Percentiles rank a stretch among this genome's conserved stretches.
Conservation (phyloP, 2,888 invertebrate genomes). For the Eumacrocentrus americanus region DNA sequence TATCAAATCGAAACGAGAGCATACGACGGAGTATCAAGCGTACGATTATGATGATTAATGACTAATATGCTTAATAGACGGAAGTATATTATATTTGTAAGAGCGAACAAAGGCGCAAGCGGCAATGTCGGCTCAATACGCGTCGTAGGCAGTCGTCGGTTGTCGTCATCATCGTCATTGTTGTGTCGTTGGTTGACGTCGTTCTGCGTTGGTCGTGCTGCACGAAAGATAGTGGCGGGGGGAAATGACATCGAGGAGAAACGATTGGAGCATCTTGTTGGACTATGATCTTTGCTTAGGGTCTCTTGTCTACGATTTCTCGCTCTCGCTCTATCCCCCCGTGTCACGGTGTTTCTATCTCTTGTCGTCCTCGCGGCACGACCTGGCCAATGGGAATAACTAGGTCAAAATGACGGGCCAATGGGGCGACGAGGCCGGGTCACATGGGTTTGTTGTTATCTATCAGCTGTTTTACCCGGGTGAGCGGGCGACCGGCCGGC, state of each 20-base stretch:
- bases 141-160: background rate
- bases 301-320: background rate
- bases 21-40: too few species aligned
- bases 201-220: conserved; percentile 45
- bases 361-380: conserved; percentile 43
- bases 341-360: conserved; percentile 18
- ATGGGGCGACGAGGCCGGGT: conserved; percentile 59
- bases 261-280: background rate
- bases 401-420: conserved; percentile 66
- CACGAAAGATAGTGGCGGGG: conserved; percentile 39
- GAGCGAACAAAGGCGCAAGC: background rate
- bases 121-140: conserved; percentile 39
- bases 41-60: too few species aligned
- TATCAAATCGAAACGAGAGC: too few species aligned
- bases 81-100: too few species aligned
- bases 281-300: too few species aligned
- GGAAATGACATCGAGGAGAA: conserved; percentile 17
- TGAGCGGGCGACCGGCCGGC: conserved; percentile 52
- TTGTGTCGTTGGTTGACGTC: conserved; percentile 12
- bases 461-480: conserved; percentile 67
- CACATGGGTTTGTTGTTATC: conserved; percentile 76
- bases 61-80: too few species aligned
- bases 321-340: conserved; percentile 1
- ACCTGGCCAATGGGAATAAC: conserved; percentile 63
- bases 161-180: conserved; percentile 17